Conservation (phyloP, 2,113 vertebrate genomes). For the Peromyscus leucopus region DNA sequence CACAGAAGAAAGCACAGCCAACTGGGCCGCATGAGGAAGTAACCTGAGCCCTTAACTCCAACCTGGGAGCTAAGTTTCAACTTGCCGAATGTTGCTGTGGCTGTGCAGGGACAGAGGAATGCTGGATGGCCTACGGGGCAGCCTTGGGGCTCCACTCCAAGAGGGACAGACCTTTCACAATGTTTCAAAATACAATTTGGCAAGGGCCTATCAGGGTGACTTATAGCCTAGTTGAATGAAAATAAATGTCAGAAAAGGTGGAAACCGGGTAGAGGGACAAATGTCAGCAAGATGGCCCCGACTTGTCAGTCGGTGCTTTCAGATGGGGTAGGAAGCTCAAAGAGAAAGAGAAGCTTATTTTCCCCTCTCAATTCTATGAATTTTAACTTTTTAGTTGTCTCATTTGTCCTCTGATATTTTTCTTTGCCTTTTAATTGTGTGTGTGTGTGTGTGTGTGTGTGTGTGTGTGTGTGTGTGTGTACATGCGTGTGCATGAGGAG, state of each 20-base stretch:
- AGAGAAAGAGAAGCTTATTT: neutral
- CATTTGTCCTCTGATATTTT: conserved; percentile 26
- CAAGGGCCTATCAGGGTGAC: neutral
- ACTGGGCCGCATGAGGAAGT: conserved; percentile 57
- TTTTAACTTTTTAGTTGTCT: conserved; percentile 37
- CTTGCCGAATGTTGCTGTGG: neutral
- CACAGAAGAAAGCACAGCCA: conserved; percentile 58
- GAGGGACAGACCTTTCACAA: neutral
- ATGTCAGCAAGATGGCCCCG: neutral
- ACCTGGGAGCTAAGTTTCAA: neutral
- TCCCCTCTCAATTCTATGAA: neutral
- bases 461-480: neutral
- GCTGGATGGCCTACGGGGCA: neutral
- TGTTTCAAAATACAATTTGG: conserved; percentile 38
- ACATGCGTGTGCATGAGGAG: neutral
- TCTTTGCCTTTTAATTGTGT: conserved; percentile 26
- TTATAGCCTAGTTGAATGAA: conserved; percentile 30
- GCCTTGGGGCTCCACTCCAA: neutral
- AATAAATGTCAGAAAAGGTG: neutral
- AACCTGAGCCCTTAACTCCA: conserved; percentile 49
- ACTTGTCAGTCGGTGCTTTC: neutral
- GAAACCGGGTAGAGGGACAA: neutral
- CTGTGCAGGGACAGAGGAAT: neutral
- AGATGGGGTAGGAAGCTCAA: neutral
- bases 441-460: neutral